Percentiles rank a stretch among this genome's conserved stretches.
phyloP scores from a whole-genome alignment of 2,888 invertebrate species.

The Troides helena region DNA sequence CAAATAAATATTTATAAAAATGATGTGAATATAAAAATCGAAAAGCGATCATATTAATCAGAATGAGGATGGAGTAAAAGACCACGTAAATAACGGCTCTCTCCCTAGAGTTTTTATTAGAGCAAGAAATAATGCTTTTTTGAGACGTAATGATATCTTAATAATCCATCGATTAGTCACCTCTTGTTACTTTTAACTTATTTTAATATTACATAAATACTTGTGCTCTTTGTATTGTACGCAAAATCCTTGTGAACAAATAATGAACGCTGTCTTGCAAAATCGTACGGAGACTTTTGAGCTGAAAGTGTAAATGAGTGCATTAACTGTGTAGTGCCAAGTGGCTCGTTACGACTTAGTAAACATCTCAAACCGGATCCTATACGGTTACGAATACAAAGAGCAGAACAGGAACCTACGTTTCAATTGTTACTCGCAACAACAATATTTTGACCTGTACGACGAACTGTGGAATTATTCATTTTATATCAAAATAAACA shows the following conservation, averaged over 20 bases:
- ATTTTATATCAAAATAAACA: neutral
- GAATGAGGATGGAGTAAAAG: too few species aligned
- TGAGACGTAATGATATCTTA: too few species aligned
- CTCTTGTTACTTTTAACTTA: too few species aligned
- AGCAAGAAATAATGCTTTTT: too few species aligned
- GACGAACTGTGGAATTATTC: neutral
- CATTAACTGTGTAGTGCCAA: conserved; percentile 10
- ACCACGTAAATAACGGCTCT: too few species aligned
- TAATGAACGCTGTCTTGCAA: neutral
- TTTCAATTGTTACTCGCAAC: conserved; percentile 17
- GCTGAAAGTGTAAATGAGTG: conserved; percentile 6
- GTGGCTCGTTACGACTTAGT: conserved; percentile 15
- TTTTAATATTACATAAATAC: too few species aligned
- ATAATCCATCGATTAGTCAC: too few species aligned
- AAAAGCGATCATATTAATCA: too few species aligned
- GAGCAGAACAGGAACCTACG: conserved; percentile 17
- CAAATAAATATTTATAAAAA: too few species aligned
- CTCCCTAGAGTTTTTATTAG: too few species aligned
- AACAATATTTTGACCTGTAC: conserved; percentile 11
- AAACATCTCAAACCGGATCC: conserved; percentile 26
- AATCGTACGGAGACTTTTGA: conserved; percentile 7
- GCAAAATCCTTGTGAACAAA: neutral
- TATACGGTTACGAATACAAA: conserved; percentile 20
- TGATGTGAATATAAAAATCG: too few species aligned
- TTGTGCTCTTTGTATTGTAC: too few species aligned